Percentiles rank a stretch among this genome's conserved stretches.
These are phyloP conservation scores for Xanthorhoe designata DNA, from an alignment of 2,888 invertebrate species.

Conservation along the genomic window DNA sequence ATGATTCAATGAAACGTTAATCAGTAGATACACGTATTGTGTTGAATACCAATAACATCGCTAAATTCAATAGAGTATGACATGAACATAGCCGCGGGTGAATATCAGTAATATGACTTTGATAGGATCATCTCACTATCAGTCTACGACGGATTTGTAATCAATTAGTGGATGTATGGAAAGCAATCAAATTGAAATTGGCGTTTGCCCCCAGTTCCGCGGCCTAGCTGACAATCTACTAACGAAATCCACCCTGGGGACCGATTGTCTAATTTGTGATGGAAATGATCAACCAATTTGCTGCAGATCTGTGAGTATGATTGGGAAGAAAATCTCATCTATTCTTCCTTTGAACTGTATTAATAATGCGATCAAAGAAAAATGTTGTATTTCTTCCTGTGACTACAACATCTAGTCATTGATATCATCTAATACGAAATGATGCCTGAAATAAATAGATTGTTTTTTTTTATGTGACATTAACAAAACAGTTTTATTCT, in stretches of 20 bases:
- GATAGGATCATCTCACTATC: conserved; percentile 13
- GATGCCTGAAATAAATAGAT: too few relatives aligned
- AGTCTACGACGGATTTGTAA: conserved; percentile 24
- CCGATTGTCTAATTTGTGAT: conserved; percentile 27
- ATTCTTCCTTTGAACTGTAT: not conserved
- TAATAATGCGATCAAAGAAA: not conserved
- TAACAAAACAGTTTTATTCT: too few relatives aligned
- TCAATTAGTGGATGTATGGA: conserved; percentile 30
- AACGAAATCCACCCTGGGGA: conserved; percentile 11
- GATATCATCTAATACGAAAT: too few relatives aligned
- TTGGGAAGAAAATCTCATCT: not conserved
- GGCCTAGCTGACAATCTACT: conserved; percentile 21
- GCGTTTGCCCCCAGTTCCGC: conserved; percentile 18
- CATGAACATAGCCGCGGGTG: not conserved
- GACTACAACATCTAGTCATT: not conserved
- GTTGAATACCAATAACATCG: too few relatives aligned
- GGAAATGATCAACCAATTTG: conserved; percentile 18
- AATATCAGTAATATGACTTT: conserved; percentile 4
- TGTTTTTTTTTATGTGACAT: too few relatives aligned
- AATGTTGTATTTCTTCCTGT: not conserved
- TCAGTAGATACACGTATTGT: too few relatives aligned
- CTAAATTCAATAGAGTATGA: not conserved
- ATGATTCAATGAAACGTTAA: too few relatives aligned
- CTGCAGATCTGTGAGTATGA: conserved; percentile 1
- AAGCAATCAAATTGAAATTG: conserved; percentile 35